These are phyloP conservation scores for Coenobita brevimanus DNA, from an alignment of 1,140 invertebrate species.

Conservation along the genomic window DNA sequence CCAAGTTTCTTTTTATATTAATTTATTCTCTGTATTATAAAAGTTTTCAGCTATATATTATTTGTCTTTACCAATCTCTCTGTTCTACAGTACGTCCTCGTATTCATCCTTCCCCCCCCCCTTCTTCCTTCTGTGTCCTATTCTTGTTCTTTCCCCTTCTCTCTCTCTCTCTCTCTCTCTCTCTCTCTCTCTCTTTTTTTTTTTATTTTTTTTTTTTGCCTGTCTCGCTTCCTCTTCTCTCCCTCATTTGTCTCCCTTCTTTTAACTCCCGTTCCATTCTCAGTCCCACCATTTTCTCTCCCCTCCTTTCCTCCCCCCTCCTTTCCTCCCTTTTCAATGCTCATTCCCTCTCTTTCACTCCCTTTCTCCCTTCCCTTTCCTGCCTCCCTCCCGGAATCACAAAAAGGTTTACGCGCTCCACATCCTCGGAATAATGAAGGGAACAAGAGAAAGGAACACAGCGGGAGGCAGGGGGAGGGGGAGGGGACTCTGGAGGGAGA, in stretches of 20 bases:
- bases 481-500: neutral
- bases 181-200: neutral
- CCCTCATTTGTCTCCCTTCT: neutral
- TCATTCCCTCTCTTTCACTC: neutral
- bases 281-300: neutral
- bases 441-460: neutral
- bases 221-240: neutral
- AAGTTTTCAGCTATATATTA: neutral
- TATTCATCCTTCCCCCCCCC: neutral
- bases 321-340: neutral
- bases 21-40: too few species aligned
- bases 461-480: neutral
- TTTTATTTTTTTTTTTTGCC: neutral
- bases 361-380: neutral
- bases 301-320: neutral
- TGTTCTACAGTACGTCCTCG: neutral
- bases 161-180: neutral
- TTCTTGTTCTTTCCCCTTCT: neutral
- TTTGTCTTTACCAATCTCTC: neutral
- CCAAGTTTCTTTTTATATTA: too few species aligned
- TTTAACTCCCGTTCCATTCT: neutral
- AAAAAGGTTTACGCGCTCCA: constrained; percentile 14
- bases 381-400: neutral
- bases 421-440: neutral
- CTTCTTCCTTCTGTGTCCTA: neutral